A percentile compares a stretch with the other conserved stretches of the same genome.
phyloP scores from a whole-genome alignment of 35 echinoderm and acorn worm genomes.

The Ptychodera flava region DNA sequence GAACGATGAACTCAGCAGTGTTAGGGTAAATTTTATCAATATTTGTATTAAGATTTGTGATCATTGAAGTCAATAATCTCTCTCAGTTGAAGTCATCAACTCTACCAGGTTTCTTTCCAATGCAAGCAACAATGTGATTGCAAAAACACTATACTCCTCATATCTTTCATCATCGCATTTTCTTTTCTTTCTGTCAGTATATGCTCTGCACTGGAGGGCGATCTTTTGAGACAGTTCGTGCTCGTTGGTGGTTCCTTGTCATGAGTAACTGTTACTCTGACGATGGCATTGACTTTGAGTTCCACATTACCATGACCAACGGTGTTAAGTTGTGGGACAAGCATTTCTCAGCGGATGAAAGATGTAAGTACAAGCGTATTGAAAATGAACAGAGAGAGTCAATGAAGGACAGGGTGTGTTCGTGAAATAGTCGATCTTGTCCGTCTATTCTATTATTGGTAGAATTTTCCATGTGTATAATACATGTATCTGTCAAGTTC shows the following conservation, averaged over 20 bases:
- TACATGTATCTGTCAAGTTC: neutral
- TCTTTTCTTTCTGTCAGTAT: neutral
- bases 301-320: neutral
- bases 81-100: too few species aligned
- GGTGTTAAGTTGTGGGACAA: neutral
- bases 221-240: neutral
- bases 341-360: neutral
- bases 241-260: neutral
- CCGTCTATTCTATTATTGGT: neutral
- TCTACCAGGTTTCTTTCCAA: too few species aligned
- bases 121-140: neutral
- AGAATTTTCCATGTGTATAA: neutral
- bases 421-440: neutral
- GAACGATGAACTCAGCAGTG: too few species aligned
- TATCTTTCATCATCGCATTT: neutral
- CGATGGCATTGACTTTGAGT: neutral
- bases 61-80: too few species aligned
- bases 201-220: neutral
- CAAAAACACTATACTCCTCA: neutral
- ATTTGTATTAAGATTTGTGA: too few species aligned
- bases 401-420: too few species aligned
- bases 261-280: neutral
- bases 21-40: too few species aligned
- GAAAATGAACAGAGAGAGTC: too few species aligned
- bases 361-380: neutral